Evolutionary conservation across 2,797 vertebrate genomes (phyloP).

Genomic region (Alcedo quadribrachys): DNA sequence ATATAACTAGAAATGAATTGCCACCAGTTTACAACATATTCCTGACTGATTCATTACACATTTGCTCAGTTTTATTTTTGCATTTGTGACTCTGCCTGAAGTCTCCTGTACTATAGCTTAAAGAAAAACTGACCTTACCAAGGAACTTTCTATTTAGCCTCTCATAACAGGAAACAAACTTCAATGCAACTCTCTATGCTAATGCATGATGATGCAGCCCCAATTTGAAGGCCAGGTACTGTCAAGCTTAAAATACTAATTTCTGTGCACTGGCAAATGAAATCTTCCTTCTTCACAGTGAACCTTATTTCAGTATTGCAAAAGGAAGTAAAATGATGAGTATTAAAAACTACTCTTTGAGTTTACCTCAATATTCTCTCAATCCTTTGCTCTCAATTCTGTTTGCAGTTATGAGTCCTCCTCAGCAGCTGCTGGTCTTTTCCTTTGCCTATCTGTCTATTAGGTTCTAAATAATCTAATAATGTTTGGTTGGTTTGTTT

Average conservation of each 20-base stretch:
- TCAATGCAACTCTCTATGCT: neutral
- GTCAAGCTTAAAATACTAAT: neutral
- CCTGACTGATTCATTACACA: neutral
- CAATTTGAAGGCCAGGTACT: neutral
- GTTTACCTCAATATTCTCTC: neutral
- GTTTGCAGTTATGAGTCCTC: neutral
- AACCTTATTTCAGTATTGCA: neutral
- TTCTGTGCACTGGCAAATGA: neutral
- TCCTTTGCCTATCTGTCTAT: neutral
- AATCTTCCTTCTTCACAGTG: neutral
- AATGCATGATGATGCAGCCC: neutral
- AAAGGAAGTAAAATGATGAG: neutral
- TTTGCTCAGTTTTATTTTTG: neutral
- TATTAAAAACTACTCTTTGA: neutral
- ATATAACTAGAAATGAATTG: neutral
- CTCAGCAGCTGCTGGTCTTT: constrained; percentile 9
- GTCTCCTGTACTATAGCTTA: neutral
- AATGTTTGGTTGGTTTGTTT: too few relatives aligned
- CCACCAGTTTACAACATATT: neutral
- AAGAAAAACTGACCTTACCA: neutral
- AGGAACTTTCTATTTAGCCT: neutral
- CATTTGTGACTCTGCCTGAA: neutral
- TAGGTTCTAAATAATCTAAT: neutral
- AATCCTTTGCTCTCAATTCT: neutral
- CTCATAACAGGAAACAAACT: neutral